These are phyloP conservation scores for Drosophila tsacasi DNA, from an alignment of 1,140 invertebrate genomes.

Conservation along the genomic window DNA sequence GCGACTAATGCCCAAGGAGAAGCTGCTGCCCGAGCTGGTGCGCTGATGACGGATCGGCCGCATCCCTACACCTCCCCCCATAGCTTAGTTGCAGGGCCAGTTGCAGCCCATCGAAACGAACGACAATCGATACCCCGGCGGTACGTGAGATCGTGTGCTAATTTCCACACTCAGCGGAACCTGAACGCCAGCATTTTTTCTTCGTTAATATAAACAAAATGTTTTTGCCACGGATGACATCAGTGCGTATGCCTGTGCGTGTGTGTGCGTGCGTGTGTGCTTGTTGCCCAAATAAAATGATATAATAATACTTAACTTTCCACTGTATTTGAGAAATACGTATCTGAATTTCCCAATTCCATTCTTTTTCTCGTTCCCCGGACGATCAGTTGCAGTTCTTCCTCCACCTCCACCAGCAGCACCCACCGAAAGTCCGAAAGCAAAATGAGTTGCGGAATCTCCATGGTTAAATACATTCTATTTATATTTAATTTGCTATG, in stretches of 20 bases:
- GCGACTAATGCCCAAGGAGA: slow-evolving; percentile 67
- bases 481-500: slow-evolving; percentile 94
- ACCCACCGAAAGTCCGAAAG: slow-evolving; percentile 43
- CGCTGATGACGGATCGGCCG: slow-evolving; percentile 47
- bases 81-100: slow-evolving; percentile 49
- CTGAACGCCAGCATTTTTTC: slow-evolving; percentile 37
- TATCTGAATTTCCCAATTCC: slow-evolving; percentile 45
- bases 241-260: slow-evolving; percentile 33
- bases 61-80: background rate
- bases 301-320: slow-evolving; percentile 47
- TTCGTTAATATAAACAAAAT: slow-evolving; percentile 37
- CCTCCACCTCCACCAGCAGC: slow-evolving; percentile 12
- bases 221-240: slow-evolving; percentile 45
- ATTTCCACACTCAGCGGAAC: slow-evolving; percentile 37
- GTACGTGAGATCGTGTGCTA: slow-evolving; percentile 59
- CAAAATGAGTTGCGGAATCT: slow-evolving; percentile 89
- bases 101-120: slow-evolving; percentile 26
- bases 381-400: slow-evolving; percentile 56
- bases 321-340: slow-evolving; percentile 42
- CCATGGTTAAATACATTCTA: slow-evolving; percentile 93
- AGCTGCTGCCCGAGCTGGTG: slow-evolving; percentile 75
- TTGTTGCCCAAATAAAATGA: slow-evolving; percentile 58
- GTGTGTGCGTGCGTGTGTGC: slow-evolving; percentile 32
- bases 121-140: slow-evolving; percentile 32
- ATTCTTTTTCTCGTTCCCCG: slow-evolving; percentile 31